Evolutionary conservation across 1,140 invertebrate genomes (phyloP).

Genomic region (Leptinotarsa texana): DNA sequence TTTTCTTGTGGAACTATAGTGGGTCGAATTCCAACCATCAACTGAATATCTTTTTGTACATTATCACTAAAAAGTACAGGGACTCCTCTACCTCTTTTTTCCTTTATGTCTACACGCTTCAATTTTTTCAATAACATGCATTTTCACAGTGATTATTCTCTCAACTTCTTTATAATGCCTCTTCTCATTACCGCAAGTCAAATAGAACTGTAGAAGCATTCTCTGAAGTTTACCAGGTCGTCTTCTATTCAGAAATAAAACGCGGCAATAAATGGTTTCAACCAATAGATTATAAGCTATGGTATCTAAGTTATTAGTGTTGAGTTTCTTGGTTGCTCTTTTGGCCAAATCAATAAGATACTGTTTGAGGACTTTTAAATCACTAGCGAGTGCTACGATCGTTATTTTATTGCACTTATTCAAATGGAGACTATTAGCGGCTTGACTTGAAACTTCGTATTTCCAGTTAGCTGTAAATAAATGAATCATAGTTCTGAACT

Average conservation of each 20-base stretch:
- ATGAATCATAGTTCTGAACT: constrained; percentile 24
- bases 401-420: constrained; percentile 51
- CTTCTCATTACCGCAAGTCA: constrained; percentile 13
- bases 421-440: constrained; percentile 43
- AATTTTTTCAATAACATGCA: constrained; percentile 20
- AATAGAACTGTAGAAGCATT: constrained; percentile 25
- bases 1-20: constrained; percentile 27
- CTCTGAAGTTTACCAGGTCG: constrained; percentile 34
- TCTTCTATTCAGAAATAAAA: constrained; percentile 33
- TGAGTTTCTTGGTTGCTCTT: constrained; percentile 24
- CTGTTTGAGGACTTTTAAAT: constrained; percentile 33
- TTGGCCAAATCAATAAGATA: constrained; percentile 32
- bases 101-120: constrained; percentile 30
- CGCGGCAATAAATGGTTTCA: constrained; percentile 33
- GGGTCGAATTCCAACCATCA: constrained; percentile 28
- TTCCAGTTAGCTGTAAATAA: constrained; percentile 27
- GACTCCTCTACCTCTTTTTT: constrained; percentile 32
- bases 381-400: constrained; percentile 49
- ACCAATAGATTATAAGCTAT: constrained; percentile 39
- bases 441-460: constrained; percentile 41
- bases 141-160: constrained; percentile 28
- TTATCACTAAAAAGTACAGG: constrained; percentile 25
- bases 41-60: constrained; percentile 19
- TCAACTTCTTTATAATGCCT: constrained; percentile 38
- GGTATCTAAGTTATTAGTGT: constrained; percentile 22